Conservation (phyloP, 2,113 vertebrate genomes). For the Chascanopsetta lugubris region DNA sequence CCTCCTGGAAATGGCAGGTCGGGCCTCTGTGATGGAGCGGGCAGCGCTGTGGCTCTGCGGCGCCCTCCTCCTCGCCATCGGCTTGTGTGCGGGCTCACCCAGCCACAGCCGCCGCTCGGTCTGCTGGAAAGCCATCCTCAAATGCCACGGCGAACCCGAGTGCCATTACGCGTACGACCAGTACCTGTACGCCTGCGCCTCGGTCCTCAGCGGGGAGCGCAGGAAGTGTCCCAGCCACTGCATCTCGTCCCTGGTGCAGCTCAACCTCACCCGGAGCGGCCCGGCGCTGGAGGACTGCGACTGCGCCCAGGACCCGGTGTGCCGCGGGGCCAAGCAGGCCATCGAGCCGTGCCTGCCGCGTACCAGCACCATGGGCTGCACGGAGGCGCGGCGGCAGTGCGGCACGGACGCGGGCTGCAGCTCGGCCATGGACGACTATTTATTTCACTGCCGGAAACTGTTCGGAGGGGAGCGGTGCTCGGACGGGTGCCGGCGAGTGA, state of each 20-base stretch:
- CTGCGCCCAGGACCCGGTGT: conserved; percentile 86
- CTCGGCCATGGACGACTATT: conserved; percentile 85
- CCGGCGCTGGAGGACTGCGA: conserved; percentile 91
- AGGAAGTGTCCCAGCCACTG: conserved; percentile 93
- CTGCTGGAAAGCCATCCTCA: conserved; percentile 92
- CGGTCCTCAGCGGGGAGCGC: conserved; percentile 81
- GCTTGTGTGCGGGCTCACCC: conserved; percentile 73
- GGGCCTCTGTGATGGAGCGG: conserved; percentile 57
- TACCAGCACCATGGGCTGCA: conserved; percentile 89
- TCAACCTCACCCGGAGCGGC: conserved; percentile 88
- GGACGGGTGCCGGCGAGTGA: conserved; percentile 85
- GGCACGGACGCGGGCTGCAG: conserved; percentile 86
- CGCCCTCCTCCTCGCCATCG: conserved; percentile 39
- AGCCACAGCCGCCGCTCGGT: conserved; percentile 84
- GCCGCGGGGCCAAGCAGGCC: conserved; percentile 87
- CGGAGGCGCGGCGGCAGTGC: conserved; percentile 89
- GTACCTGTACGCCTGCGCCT: conserved; percentile 87
- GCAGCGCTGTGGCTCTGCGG: conserved; percentile 38
- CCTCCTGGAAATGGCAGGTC: conserved; percentile 64
- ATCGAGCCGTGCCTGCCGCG: conserved; percentile 93
- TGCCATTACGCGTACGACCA: conserved; percentile 90
- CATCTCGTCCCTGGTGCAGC: conserved; percentile 91
- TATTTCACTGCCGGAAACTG: conserved; percentile 89
- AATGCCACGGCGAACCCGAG: conserved; percentile 88
- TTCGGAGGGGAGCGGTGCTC: conserved; percentile 91